phyloP scores from a whole-genome alignment of 2,888 invertebrate genomes.

The Hirtodrosophila duncani region DNA sequence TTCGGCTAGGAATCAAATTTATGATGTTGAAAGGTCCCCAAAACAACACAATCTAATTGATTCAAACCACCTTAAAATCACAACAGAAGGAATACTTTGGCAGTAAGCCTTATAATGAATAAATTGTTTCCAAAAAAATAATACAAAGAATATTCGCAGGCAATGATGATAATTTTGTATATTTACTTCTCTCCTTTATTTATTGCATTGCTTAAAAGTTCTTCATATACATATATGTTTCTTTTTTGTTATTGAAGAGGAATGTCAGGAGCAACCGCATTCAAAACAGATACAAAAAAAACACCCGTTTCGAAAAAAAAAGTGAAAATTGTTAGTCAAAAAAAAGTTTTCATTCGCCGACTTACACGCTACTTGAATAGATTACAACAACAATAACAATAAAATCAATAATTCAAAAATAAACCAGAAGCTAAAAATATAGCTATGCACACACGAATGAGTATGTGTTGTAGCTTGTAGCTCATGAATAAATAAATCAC shows the following conservation, averaged over 20 bases:
- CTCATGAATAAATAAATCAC: slow-evolving; percentile 47
- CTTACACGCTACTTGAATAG: neutral
- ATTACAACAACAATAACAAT: neutral
- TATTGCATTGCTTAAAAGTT: no score
- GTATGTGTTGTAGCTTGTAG: slow-evolving; percentile 10
- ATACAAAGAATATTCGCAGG: no score
- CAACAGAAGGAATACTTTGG: no score
- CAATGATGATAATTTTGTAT: no score
- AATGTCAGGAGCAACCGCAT: slow-evolving; percentile 3
- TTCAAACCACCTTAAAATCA: no score
- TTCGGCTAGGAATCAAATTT: no score
- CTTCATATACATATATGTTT: slow-evolving; percentile 1
- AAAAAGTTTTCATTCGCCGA: neutral
- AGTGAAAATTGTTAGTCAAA: slow-evolving; percentile 13
- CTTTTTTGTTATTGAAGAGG: neutral
- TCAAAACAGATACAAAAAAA: no score
- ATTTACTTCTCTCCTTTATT: no score
- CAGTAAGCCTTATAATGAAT: no score
- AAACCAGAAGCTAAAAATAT: slow-evolving; percentile 58
- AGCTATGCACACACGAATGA: slow-evolving; percentile 20
- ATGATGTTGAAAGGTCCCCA: no score
- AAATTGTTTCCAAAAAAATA: no score
- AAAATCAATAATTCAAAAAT: slow-evolving; percentile 66
- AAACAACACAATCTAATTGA: no score
- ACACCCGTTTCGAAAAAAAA: slow-evolving; percentile 17